A percentile compares a stretch with the other conserved stretches of the same genome.
Conservation (phyloP, 2,888 invertebrate genomes). For the Spilosoma lubricipeda region DNA sequence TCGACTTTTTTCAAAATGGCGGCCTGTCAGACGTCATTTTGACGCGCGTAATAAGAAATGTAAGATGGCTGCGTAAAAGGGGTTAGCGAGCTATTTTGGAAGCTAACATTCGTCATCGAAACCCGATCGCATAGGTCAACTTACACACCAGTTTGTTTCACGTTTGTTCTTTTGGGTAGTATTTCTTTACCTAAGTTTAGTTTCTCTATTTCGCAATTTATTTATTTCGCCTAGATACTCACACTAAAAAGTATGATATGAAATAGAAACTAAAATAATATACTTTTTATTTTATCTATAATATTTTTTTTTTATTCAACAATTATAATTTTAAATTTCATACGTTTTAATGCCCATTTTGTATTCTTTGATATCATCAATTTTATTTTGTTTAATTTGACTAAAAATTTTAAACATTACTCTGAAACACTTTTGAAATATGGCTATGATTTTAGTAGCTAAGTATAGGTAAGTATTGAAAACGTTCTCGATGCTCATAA, state of each 20-base stretch:
- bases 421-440: neutral
- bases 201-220: neutral
- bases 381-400: neutral
- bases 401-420: neutral
- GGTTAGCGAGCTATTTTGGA: constrained; percentile 65
- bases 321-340: neutral
- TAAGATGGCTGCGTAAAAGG: constrained; percentile 79
- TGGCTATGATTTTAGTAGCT: neutral
- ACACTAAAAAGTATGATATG: neutral
- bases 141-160: neutral
- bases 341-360: neutral
- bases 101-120: constrained; percentile 50
- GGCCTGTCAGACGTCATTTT: constrained; percentile 79
- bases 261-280: no score
- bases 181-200: neutral
- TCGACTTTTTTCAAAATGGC: constrained; percentile 85
- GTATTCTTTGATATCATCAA: neutral
- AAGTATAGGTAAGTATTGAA: neutral
- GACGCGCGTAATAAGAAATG: constrained; percentile 75
- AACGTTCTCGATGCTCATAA: neutral
- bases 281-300: no score
- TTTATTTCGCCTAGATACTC: neutral
- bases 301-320: no score
- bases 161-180: neutral
- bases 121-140: constrained; percentile 18